Conservation (phyloP, 2,797 vertebrate genomes). For the Megalops cyprinoides region DNA sequence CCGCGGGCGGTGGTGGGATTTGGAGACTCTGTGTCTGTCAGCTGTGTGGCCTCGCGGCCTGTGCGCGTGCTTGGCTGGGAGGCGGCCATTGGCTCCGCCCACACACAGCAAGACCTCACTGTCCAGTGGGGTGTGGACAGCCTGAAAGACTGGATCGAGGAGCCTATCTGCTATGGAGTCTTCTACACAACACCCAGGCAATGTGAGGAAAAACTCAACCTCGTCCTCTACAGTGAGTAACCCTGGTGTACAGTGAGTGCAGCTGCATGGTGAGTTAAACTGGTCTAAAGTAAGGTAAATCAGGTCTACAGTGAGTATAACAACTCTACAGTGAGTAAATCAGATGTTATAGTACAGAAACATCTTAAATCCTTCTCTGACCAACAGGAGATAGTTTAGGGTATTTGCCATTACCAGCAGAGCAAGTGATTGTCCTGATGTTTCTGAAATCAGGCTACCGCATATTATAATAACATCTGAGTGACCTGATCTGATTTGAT, state of each 20-base stretch:
- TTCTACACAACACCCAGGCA: slow-evolving; percentile 80
- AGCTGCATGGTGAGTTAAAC: slow-evolving; percentile 71
- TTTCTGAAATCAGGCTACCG: not conserved
- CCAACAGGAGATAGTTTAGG: not conserved
- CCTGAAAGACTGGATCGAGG: slow-evolving; percentile 81
- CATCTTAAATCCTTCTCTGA: not conserved
- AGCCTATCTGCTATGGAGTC: slow-evolving; percentile 81
- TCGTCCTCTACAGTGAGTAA: slow-evolving; percentile 78
- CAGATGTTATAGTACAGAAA: not conserved
- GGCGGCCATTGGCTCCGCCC: slow-evolving; percentile 69
- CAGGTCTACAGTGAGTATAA: not conserved
- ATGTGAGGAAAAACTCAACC: slow-evolving; percentile 81
- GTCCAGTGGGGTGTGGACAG: slow-evolving; percentile 79
- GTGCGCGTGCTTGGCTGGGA: slow-evolving; percentile 80
- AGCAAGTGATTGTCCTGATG: not conserved
- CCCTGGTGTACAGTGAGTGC: not conserved
- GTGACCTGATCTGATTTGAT: no score
- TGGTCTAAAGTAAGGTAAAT: not conserved
- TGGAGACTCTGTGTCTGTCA: slow-evolving; percentile 74
- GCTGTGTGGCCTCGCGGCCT: slow-evolving; percentile 72
- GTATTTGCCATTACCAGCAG: not conserved
- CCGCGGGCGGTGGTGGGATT: slow-evolving; percentile 76
- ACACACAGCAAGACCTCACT: slow-evolving; percentile 70
- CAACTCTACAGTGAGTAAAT: not conserved
- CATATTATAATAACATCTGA: no score